phyloP scores from a whole-genome alignment of 2,113 vertebrate species.

The Chauna torquata region DNA sequence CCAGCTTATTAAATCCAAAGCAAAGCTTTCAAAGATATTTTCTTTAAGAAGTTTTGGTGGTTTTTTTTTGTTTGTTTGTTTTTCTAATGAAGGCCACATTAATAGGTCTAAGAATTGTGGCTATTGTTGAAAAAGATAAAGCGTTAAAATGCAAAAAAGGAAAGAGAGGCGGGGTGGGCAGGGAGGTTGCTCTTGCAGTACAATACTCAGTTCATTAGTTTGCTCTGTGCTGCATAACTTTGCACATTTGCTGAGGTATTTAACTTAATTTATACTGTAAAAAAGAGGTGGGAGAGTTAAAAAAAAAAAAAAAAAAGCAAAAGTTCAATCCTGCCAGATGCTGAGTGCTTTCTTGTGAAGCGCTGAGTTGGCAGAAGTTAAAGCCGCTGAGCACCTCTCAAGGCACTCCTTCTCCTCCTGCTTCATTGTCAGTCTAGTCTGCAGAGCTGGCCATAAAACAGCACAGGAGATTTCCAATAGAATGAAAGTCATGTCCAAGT shows the following conservation, averaged over 20 bases:
- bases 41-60: background rate
- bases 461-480: background rate
- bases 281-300: background rate
- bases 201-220: background rate
- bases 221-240: background rate
- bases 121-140: conserved; percentile 8
- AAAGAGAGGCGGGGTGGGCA: background rate
- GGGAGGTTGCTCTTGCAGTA: background rate
- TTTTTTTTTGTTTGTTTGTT: too few species aligned
- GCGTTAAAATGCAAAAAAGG: background rate
- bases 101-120: background rate
- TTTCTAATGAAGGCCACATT: background rate
- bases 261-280: background rate
- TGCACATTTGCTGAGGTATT: background rate
- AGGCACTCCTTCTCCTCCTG: background rate
- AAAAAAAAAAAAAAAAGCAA: background rate
- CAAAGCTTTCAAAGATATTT: background rate
- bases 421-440: background rate
- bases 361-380: background rate
- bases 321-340: conserved; percentile 19
- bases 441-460: background rate
- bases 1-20: background rate
- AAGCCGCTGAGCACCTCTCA: conserved; percentile 1
- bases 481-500: background rate
- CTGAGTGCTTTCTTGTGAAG: conserved; percentile 6